Conservation (phyloP, 2,113 vertebrate species). For the Paedocypris sp. region DNA sequence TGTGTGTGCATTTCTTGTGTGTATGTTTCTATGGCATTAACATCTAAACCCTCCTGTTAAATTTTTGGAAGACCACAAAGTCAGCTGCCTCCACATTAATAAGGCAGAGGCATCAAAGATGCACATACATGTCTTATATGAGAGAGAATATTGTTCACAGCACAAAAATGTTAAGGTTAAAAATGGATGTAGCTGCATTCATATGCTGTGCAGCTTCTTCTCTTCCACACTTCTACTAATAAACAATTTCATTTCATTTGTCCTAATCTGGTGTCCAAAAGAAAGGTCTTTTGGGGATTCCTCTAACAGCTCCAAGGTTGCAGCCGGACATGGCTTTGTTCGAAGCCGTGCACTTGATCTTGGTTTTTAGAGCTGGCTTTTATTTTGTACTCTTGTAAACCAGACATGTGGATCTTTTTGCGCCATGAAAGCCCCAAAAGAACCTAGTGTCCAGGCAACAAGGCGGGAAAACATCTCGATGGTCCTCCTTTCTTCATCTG, state of each 20-base stretch:
- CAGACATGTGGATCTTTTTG: conserved; percentile 31
- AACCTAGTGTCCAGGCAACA: conserved; percentile 46
- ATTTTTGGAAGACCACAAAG: conserved; percentile 55
- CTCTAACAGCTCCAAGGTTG: conserved; percentile 1
- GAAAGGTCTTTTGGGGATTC: conserved; percentile 1
- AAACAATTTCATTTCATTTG: no score
- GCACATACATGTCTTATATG: conserved; percentile 65
- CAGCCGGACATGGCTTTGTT: not conserved
- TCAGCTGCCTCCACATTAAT: conserved; percentile 43
- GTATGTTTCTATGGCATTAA: conserved; percentile 55
- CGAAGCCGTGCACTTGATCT: conserved; percentile 22
- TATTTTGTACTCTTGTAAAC: conserved; percentile 36
- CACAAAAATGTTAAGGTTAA: conserved; percentile 67
- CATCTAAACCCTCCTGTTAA: conserved; percentile 66
- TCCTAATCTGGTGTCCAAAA: not conserved
- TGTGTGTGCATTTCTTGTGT: conserved; percentile 57
- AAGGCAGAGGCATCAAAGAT: conserved; percentile 63
- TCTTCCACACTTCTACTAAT: no score
- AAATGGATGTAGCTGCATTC: conserved; percentile 52
- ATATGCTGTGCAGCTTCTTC: conserved; percentile 40
- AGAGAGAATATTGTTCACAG: conserved; percentile 62
- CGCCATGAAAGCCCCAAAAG: conserved; percentile 30
- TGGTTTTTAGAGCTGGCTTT: conserved; percentile 25
- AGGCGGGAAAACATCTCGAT: conserved; percentile 34
- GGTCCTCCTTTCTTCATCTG: not conserved